Base-by-base conservation (phyloP, 2,888 invertebrate genomes). In the Eudemis profundana region DNA sequence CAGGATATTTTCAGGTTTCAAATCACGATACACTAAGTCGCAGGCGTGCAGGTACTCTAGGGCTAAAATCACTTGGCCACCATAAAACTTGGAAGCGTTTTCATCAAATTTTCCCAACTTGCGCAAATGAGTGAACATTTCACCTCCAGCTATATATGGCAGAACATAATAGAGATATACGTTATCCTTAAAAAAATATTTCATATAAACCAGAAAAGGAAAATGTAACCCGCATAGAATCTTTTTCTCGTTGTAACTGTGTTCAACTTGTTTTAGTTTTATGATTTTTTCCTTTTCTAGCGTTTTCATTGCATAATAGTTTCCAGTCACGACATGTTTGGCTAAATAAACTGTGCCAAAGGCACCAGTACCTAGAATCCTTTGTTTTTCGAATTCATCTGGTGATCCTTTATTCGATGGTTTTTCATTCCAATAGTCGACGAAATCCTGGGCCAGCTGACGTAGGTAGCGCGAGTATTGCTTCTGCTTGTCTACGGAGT, bases 1-100 rank as follows among this genome's bases (percentile, higher is more conserved):
- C 70, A 98, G 91, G 67, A 98, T 95, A 84, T 98, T 98, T 87
- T 98, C 98, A 0, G 98, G 98, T 82, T 98, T 98, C 67, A 98
- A 88, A 85, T 98, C 98, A 33, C 98, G 93, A 84, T 98, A 98
- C 17, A 98, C 93, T 68, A 99, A 89, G 77, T 96, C 96, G 79
- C 98, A 94, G 68, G 94, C 93, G 83, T 99, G 98, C 54, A 99
- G 90, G 86, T 98, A 99, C 85, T 99, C 98, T 61, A 99, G 90
- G 0, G 96, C 97, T 68, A 99, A 87, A 56, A 97, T 93, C 2
- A 98, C 96, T 93, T 99, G 98, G 21, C 97, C 96, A 0, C 95
- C 97, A 86, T 98, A 99, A 91, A 98, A 98, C 77, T 95, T 95
- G 0, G 97, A 93, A 69, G 96, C 93, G 27, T 93, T 92, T 85